Evolutionary conservation across 1,140 invertebrate genomes (phyloP).

Genomic region (Saccostrea cuccullata): DNA sequence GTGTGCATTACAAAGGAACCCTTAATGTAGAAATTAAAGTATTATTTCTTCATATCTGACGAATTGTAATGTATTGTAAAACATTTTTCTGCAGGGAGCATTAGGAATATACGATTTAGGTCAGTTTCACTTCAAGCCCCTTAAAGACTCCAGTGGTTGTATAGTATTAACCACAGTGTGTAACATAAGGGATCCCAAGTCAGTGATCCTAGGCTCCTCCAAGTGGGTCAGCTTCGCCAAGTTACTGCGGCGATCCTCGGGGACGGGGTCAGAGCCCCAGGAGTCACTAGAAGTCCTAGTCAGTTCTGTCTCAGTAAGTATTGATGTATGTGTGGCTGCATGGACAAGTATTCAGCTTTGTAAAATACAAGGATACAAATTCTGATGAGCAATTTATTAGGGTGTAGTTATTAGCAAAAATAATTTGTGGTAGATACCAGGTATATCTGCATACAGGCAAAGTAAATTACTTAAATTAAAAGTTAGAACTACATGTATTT

Average conservation of each 20-base stretch:
- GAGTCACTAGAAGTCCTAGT: constrained; percentile 83
- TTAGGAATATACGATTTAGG: constrained; percentile 94
- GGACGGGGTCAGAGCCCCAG: constrained; percentile 33
- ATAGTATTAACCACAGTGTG: constrained; percentile 93
- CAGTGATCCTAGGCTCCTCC: constrained; percentile 83
- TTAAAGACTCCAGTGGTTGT: constrained; percentile 92
- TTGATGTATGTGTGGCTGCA: too few species aligned
- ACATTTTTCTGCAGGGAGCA: constrained; percentile 82
- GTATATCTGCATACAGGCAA: too few species aligned
- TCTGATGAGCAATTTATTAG: too few species aligned
- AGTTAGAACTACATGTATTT: too few species aligned
- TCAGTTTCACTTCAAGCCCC: constrained; percentile 93
- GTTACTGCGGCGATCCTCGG: constrained; percentile 48
- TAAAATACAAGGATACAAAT: too few species aligned
- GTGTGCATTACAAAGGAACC: not conserved
- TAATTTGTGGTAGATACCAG: too few species aligned
- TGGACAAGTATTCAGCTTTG: too few species aligned
- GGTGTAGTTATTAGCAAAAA: too few species aligned
- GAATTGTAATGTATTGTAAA: not conserved
- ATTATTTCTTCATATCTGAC: not conserved
- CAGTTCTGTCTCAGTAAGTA: constrained; percentile 68
- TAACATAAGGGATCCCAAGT: constrained; percentile 89
- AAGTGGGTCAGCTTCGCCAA: constrained; percentile 85
- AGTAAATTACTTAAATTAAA: too few species aligned
- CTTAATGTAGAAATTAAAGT: not conserved